Conservation (phyloP, 2,888 invertebrate species). For the Myathropa florea region DNA sequence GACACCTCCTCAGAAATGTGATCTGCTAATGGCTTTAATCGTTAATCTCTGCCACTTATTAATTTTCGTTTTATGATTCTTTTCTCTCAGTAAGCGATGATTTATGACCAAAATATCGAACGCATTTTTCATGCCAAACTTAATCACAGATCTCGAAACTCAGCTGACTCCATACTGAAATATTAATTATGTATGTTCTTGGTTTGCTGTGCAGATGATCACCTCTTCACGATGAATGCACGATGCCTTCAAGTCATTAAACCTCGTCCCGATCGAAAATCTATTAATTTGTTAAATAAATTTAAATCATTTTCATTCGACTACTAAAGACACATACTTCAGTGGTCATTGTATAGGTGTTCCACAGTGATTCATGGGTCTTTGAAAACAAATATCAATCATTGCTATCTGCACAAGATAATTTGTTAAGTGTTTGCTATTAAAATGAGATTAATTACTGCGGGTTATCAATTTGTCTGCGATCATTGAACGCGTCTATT, state of each 20-base stretch:
- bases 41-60: conserved; percentile 71
- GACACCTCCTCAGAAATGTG: conserved; percentile 60
- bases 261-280: conserved; percentile 48
- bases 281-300: conserved; percentile 57
- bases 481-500: conserved; percentile 19
- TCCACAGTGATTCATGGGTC: conserved; percentile 1
- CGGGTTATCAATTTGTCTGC: conserved; percentile 65
- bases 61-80: conserved; percentile 70
- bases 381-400: conserved; percentile 52
- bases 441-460: conserved; percentile 67
- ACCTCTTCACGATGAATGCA: not conserved
- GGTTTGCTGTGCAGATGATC: conserved; percentile 4
- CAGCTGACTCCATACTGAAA: conserved; percentile 41
- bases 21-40: conserved; percentile 68
- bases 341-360: conserved; percentile 51
- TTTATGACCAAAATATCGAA: conserved; percentile 60
- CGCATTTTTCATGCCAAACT: conserved; percentile 54
- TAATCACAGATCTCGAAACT: conserved; percentile 53
- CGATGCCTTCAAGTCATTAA: conserved; percentile 30
- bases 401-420: conserved; percentile 51
- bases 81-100: conserved; percentile 60
- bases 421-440: conserved; percentile 70
- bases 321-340: not conserved
- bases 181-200: conserved; percentile 43
- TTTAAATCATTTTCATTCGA: conserved; percentile 43